Percentiles rank a stretch among this genome's conserved stretches.
Conservation (phyloP, 2,888 invertebrate genomes). For the Arctia plantaginis region DNA sequence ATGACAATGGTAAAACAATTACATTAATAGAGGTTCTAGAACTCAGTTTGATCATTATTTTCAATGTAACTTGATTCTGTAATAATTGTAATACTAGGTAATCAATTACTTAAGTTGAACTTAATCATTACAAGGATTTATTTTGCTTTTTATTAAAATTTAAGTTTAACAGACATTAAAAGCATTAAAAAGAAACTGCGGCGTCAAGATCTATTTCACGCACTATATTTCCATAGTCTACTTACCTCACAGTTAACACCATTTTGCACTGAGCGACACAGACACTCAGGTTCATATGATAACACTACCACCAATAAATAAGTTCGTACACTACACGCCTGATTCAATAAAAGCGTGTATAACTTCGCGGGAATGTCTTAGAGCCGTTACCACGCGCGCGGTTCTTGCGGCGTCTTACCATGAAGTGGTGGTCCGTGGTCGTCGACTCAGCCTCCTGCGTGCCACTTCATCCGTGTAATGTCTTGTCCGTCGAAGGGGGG, state of each 20-base stretch:
- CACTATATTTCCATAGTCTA: conserved; percentile 59
- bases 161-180: not conserved
- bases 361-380: conserved; percentile 40
- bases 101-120: not conserved
- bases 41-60: no score
- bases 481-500: conserved; percentile 57
- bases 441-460: conserved; percentile 67
- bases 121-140: not conserved
- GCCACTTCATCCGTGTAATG: conserved; percentile 73
- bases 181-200: conserved; percentile 7
- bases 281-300: conserved; percentile 57
- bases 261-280: conserved; percentile 71
- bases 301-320: conserved; percentile 52
- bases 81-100: not conserved
- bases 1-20: not conserved
- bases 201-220: conserved; percentile 28
- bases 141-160: not conserved
- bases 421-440: conserved; percentile 65
- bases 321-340: conserved; percentile 44
- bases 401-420: conserved; percentile 62
- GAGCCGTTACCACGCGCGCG: conserved; percentile 51
- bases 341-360: conserved; percentile 37
- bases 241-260: conserved; percentile 80
- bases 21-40: no score
- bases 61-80: not conserved